Evolutionary conservation across 30 jellyfish, hydroid and myxozoan genomes (phyloP).

Genomic region (Aurelia coerulea): DNA sequence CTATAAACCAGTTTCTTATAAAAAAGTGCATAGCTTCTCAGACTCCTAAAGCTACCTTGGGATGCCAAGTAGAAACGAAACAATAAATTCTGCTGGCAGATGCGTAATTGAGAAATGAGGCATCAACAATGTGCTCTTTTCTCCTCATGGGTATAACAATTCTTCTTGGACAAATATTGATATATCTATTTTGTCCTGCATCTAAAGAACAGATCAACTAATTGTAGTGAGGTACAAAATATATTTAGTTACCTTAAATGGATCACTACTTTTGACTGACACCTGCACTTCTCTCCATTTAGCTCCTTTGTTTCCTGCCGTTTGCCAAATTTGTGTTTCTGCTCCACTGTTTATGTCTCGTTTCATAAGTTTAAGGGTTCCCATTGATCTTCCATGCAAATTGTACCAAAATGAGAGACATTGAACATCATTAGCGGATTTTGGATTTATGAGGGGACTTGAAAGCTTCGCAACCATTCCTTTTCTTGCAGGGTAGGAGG

Average conservation of each 20-base stretch:
- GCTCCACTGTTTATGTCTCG: constrained; percentile 12
- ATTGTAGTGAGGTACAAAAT: too few relatives aligned
- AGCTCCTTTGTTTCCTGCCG: constrained; percentile 46
- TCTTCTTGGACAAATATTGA: too few relatives aligned
- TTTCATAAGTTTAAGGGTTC: constrained; percentile 27
- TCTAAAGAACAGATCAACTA: too few relatives aligned
- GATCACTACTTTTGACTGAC: constrained; percentile 17
- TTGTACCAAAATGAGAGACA: constrained; percentile 60
- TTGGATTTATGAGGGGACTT: constrained; percentile 39
- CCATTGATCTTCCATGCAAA: constrained; percentile 50
- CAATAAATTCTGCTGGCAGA: too few relatives aligned
- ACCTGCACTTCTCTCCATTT: constrained; percentile 41
- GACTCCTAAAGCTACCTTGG: too few relatives aligned
- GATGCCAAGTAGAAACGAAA: too few relatives aligned
- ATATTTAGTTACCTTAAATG: constrained; percentile 36
- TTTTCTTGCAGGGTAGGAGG: constrained; percentile 69
- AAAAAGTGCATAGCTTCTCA: too few relatives aligned
- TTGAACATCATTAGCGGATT: constrained; percentile 8
- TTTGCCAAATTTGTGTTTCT: constrained; percentile 66
- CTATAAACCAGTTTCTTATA: too few relatives aligned
- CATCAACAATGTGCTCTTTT: too few relatives aligned
- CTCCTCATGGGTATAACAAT: too few relatives aligned
- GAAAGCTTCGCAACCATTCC: constrained; percentile 56
- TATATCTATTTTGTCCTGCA: too few relatives aligned
- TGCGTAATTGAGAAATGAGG: too few relatives aligned